These are phyloP conservation scores for Chesias legatella DNA, from an alignment of 2,888 invertebrate species.

Conservation along the genomic window DNA sequence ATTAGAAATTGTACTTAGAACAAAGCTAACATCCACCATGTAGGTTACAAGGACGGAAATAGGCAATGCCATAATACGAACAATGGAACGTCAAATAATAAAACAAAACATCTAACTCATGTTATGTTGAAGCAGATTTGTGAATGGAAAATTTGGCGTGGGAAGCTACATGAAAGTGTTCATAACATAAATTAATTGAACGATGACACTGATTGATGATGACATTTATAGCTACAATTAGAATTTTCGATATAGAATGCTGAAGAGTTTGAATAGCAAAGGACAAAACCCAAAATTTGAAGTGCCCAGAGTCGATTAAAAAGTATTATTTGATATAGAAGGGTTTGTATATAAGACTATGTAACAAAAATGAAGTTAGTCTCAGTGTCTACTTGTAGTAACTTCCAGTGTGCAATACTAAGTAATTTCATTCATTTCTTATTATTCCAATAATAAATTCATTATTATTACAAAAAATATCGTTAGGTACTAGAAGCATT, in stretches of 20 bases:
- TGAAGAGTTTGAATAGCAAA: no score
- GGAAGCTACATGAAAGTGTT: constrained; percentile 32
- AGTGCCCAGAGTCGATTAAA: no score
- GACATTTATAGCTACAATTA: constrained; percentile 37
- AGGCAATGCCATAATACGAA: constrained; percentile 46
- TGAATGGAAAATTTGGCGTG: constrained; percentile 40
- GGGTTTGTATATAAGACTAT: no score
- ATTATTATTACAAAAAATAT: no score
- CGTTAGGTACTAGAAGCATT: no score
- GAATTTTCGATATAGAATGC: constrained; percentile 30
- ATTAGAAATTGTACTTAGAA: constrained; percentile 40
- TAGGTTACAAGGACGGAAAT: constrained; percentile 55
- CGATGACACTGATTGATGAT: constrained; percentile 8
- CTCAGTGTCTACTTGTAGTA: no score
- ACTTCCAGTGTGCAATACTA: no score
- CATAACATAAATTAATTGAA: constrained; percentile 36
- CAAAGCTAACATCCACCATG: constrained; percentile 60
- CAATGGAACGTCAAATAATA: constrained; percentile 36
- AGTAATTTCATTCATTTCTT: no score
- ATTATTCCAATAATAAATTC: no score
- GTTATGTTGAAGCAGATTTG: constrained; percentile 49
- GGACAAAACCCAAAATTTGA: no score
- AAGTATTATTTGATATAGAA: no score
- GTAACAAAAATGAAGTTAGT: no score
- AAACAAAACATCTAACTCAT: constrained; percentile 42